These are phyloP conservation scores for Protosalanx chinensis DNA, from an alignment of 2,797 vertebrate genomes.

Conservation along the genomic window DNA sequence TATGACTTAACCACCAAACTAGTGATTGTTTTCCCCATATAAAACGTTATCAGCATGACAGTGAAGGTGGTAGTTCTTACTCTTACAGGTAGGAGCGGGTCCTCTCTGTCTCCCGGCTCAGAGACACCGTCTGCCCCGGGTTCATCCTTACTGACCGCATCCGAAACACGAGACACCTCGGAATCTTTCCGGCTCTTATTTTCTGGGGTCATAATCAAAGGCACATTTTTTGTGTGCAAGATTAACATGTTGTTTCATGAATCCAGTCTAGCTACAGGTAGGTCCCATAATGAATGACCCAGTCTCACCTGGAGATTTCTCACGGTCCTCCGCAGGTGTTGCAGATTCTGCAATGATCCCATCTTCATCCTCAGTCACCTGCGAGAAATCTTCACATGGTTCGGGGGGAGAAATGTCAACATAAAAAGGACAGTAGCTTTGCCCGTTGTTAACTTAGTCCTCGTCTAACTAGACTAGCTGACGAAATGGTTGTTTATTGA, in stretches of 20 bases:
- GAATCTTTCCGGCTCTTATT: slow-evolving; percentile 22
- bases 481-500: background rate
- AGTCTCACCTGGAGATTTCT: slow-evolving; percentile 20
- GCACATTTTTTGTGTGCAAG: background rate
- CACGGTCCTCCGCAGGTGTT: slow-evolving; percentile 15
- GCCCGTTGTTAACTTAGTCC: background rate
- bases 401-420: background rate
- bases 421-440: background rate
- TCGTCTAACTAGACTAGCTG: background rate
- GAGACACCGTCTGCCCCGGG: slow-evolving; percentile 3
- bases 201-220: slow-evolving; percentile 39
- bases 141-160: slow-evolving; percentile 1
- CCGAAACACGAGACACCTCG: background rate
- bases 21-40: background rate
- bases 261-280: background rate
- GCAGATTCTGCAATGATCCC: slow-evolving; percentile 9
- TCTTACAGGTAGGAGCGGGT: slow-evolving; percentile 49
- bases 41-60: background rate
- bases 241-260: background rate
- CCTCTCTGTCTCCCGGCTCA: slow-evolving; percentile 21
- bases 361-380: slow-evolving; percentile 11
- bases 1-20: no score
- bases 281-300: background rate
- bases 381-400: background rate
- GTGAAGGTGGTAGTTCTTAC: slow-evolving; percentile 44